phyloP scores from a whole-genome alignment of 2,888 invertebrate species.

The Polymixis lichenea region DNA sequence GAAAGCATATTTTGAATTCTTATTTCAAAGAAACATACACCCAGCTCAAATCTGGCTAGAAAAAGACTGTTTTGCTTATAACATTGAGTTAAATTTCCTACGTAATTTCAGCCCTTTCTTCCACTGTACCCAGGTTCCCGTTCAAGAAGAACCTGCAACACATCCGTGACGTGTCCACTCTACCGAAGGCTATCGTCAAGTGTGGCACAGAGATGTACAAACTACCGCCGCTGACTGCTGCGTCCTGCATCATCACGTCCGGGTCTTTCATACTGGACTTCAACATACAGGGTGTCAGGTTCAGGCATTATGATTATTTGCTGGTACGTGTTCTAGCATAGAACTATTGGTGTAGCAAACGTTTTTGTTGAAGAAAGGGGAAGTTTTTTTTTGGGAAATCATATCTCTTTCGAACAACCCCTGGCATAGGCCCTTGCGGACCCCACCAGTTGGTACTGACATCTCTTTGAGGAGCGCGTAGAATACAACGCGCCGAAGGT shows the following conservation, averaged over 20 bases:
- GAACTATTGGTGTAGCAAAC: background rate
- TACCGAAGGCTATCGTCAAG: constrained; percentile 88
- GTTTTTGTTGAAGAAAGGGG: too few relatives aligned
- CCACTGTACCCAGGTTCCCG: constrained; percentile 78
- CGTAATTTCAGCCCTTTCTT: background rate
- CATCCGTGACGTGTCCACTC: constrained; percentile 80
- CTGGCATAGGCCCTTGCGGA: too few relatives aligned
- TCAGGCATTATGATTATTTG: constrained; percentile 83
- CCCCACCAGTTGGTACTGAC: too few relatives aligned
- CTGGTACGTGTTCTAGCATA: constrained; percentile 73
- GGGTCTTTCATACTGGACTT: constrained; percentile 88
- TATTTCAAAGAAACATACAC: background rate
- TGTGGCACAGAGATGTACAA: constrained; percentile 86
- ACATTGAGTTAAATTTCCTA: background rate
- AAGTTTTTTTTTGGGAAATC: too few relatives aligned
- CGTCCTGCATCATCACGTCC: constrained; percentile 86
- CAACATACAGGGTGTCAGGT: constrained; percentile 86
- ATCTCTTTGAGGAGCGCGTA: too few relatives aligned
- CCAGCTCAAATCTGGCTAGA: background rate
- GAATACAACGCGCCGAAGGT: too few relatives aligned
- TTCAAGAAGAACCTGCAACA: constrained; percentile 86
- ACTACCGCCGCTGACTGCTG: constrained; percentile 85
- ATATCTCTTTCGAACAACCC: too few relatives aligned
- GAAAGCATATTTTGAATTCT: background rate
- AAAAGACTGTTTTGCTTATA: background rate